Percentiles rank a stretch among this genome's conserved stretches.
Conservation (phyloP, 2,797 vertebrate genomes). For the Gymnoscopelus microlampas region DNA sequence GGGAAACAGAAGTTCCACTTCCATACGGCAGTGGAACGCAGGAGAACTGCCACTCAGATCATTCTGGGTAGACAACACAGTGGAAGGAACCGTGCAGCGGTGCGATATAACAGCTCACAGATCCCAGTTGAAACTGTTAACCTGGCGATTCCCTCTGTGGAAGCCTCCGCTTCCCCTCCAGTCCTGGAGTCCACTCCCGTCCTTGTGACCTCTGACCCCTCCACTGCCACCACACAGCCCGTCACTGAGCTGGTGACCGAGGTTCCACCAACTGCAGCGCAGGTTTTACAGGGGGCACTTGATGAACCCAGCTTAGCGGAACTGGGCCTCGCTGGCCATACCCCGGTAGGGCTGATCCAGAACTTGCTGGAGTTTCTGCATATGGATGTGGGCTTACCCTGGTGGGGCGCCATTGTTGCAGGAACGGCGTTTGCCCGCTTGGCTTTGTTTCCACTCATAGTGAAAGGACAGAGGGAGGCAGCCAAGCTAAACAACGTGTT, state of each 20-base stretch:
- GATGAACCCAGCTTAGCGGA: constrained; percentile 82
- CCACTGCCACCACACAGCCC: constrained; percentile 30
- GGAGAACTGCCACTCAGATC: constrained; percentile 36
- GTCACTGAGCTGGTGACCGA: constrained; percentile 63
- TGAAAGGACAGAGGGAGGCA: constrained; percentile 89
- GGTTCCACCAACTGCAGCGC: constrained; percentile 65
- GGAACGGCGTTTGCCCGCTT: constrained; percentile 87
- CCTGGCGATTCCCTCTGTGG: constrained; percentile 15
- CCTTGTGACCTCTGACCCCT: constrained; percentile 34
- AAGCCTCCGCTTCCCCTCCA: constrained; percentile 27
- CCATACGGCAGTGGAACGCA: constrained; percentile 65
- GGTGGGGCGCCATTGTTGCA: constrained; percentile 91
- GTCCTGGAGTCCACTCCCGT: constrained; percentile 8
- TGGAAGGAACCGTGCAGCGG: constrained; percentile 61
- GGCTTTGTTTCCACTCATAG: constrained; percentile 86
- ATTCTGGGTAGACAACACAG: constrained; percentile 60
- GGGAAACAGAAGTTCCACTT: constrained; percentile 61
- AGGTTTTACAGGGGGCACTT: constrained; percentile 73
- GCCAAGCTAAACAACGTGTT: constrained; percentile 89
- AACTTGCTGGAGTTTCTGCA: constrained; percentile 87
- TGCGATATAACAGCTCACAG: constrained; percentile 81
- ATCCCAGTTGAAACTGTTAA: constrained; percentile 33
- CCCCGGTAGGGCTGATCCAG: constrained; percentile 89
- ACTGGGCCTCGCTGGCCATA: constrained; percentile 83
- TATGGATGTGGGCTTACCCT: constrained; percentile 85